Conservation (phyloP, 2,888 invertebrate genomes). For the Meta bourneti region DNA sequence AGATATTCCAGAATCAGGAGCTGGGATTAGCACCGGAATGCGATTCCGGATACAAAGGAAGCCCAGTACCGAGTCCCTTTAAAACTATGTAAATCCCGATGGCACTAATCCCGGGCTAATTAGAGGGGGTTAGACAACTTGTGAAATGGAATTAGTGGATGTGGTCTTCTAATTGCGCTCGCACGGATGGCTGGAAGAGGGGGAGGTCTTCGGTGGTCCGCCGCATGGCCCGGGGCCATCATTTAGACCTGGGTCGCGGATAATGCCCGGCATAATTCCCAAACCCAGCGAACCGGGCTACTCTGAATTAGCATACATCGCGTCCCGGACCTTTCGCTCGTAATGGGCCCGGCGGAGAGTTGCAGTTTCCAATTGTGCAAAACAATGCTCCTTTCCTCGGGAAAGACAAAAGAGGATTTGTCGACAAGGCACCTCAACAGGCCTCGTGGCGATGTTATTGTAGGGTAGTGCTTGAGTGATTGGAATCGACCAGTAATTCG, state of each 20-base stretch:
- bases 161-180: constrained; percentile 68
- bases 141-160: constrained; percentile 73
- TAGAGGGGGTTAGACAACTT: constrained; percentile 72
- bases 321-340: constrained; percentile 43
- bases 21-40: constrained; percentile 26
- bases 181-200: not conserved
- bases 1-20: not conserved
- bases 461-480: constrained; percentile 8
- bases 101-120: constrained; percentile 69
- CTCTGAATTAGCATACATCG: constrained; percentile 60
- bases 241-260: constrained; percentile 52
- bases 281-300: constrained; percentile 1
- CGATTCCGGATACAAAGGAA: constrained; percentile 54
- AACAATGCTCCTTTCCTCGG: constrained; percentile 47
- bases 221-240: constrained; percentile 68
- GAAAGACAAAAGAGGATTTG: constrained; percentile 36
- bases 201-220: constrained; percentile 10
- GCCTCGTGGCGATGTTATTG: constrained; percentile 15
- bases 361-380: constrained; percentile 49
- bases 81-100: constrained; percentile 71
- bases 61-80: not conserved
- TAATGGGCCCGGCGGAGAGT: constrained; percentile 40
- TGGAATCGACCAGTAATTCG: constrained; percentile 8
- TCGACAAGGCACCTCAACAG: constrained; percentile 6
- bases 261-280: constrained; percentile 62